Evolutionary conservation across 2,888 invertebrate genomes (phyloP), one percentile per base, ranked within the genome.

Genomic region (Aporophyla lueneburgensis): DNA sequence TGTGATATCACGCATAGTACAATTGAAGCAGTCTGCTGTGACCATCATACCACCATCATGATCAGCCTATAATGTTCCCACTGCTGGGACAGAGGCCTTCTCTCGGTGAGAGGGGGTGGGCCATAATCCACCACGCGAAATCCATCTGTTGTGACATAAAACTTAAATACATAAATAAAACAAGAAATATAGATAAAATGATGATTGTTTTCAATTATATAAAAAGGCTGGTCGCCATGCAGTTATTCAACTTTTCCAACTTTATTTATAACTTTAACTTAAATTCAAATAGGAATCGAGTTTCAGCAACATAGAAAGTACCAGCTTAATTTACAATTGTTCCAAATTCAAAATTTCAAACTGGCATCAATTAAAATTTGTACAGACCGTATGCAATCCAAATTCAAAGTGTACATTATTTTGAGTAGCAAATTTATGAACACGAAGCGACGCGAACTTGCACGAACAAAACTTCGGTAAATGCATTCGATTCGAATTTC

Each of bases 391-490:
- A 89, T 92, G 91, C 91, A 89, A 90, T 92, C 89, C 83, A 91
- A 87, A 91, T 90, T 90, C 87, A 85, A 89, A 91, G 89, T 90
- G 90, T 91, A 89, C 86, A 90, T 88, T 92, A 90, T 91, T 91
- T 92, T 79, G 92, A 93, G 91, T 88, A 87, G 85, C 89, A 85
- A 93, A 92, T 92, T 93, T 91, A 88, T 46, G 43, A 12, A 12
- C 89, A 91, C 93, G 92, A 89, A 90, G 87, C 92, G 91, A 90
- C 89, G 82, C 78, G 86, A 90, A 94, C 92, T 93, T 91, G 89
- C 88, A 89, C 88, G 83, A 88, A 87, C 76, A 82, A 86, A 92
- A 94, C 93, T 90, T 94, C 92, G 90, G 85, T 88, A 90, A 89
- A 88, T 89, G 90, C 89, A 91, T 89, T 91, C 81, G 86, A 87